phyloP scores from a whole-genome alignment of 2,888 invertebrate genomes.

The Ferrisia virgata region DNA sequence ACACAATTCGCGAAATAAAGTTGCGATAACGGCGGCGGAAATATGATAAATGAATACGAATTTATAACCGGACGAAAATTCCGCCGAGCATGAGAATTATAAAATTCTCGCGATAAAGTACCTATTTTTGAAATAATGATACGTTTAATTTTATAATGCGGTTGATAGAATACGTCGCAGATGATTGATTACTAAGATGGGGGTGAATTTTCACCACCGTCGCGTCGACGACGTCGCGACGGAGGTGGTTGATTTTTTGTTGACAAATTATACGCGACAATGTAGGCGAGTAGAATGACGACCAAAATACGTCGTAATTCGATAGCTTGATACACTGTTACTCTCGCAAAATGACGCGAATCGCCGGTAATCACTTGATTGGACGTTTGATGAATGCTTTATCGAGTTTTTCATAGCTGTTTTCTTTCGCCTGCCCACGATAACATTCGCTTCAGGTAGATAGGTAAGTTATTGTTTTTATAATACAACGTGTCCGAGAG shows the following conservation, averaged over 20 bases:
- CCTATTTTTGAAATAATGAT: not conserved
- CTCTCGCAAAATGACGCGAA: not conserved
- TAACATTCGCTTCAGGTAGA: no score
- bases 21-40: not conserved
- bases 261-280: not conserved
- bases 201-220: not conserved
- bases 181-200: not conserved
- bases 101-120: not conserved
- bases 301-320: not conserved
- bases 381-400: not conserved
- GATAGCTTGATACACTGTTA: not conserved
- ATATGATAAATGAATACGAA: not conserved
- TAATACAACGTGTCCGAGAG: not conserved
- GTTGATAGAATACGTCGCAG: not conserved
- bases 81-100: not conserved
- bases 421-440: no score
- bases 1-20: not conserved
- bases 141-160: slow-evolving; percentile 4
- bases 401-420: not conserved
- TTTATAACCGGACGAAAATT: not conserved
- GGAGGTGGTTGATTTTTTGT: not conserved
- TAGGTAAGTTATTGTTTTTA: no score
- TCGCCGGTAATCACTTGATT: not conserved
- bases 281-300: not conserved
- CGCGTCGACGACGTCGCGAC: no score